Base-by-base conservation (phyloP, 2,113 vertebrate genomes). In the Calyptommatus sinebrachiatus region DNA sequence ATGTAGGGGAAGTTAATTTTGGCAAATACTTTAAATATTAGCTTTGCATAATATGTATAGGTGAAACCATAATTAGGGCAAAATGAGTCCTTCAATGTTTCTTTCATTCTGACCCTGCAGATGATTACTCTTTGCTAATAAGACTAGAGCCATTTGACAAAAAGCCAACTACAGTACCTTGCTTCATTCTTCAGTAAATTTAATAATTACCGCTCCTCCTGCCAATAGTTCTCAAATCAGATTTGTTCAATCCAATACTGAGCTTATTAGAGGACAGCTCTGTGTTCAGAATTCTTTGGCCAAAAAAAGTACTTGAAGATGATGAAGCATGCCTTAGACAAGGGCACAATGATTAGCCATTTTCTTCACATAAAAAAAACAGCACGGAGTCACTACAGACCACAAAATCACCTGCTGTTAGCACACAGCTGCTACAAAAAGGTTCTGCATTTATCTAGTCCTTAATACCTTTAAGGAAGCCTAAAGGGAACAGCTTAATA, bases 11-110 rank as follows among this genome's bases (percentile, higher is more conserved):
- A 95, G 94, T 95, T 95, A 95, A 96, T 96, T 95, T 93, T 95
- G 92, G 94, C 92, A 95, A 95, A 95, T 93, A 92, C 91, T 94
- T 95, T 94, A 95, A 96, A 94, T 94, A 94, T 94, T 93, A 95
- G 94, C 92, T 94, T 95, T 94, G 92, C 80, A 93, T 94, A 95
- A 94, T 93, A 92, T 88, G 91, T 93, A 94, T 88, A 95, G 93
- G 94, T 95, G 92, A 95, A 93, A 94, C 92, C 91, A 90, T 95
- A 95, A 96, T 96, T 94, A 96, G 89, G 87, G 89, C 82, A 94
- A 91, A 95, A 94, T 92, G 93, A 94, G 93, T 91, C 91, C 91
- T 93, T 91, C 86, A 81, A 88, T 91, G 85, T 83, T 88, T 91
- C 89, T 95, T 95, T 95, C 87, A 95, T 92, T 94, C 91, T 93